Base-by-base conservation (phyloP, 1,140 invertebrate genomes). In the Coelopa frigida region DNA sequence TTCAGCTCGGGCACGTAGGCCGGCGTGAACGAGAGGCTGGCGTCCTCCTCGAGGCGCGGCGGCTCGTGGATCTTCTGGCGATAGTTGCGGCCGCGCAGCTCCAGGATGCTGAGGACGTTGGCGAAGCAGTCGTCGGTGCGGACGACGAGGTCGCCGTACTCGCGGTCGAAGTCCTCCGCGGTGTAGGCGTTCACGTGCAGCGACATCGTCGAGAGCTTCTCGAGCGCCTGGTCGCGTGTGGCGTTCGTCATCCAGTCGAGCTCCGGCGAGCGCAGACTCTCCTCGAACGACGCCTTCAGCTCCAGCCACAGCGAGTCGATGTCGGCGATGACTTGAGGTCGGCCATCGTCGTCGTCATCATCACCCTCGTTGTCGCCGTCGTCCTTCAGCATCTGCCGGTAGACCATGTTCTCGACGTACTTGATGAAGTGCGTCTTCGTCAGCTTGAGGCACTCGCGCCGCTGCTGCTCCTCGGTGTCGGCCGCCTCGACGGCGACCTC, bases 1-100 rank as follows among this genome's bases (percentile, higher is more conserved):
- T 98, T 98, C 59, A 91, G 91, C 2, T 92, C 94, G 1, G 94
- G 89, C 1, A 89, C 91, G 70, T 99, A 99, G 87, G 96, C 94
- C 18, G 84, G 82, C 75, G 83, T 89, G 54, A 80, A 81, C 2
- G 84, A 89, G 63, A 85, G 84, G 60, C 92, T 91, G 0, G 93
- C 87, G 2, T 83, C 80, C 59, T 89, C 79, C 50, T 86, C 80
- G 1, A 94, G 72, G 60, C 86, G 91, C 52, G 84, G 82, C 5
- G 94, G 69, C 62, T 88, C 89, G 53, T 85, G 84, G 48, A 75
- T 79, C 4, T 94, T 69, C 38, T 79, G 80, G 0, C 76, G 79
- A 24, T 83, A 48, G 45, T 79, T 78, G 60, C 81, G 89, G 43
- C 80, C 78, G 49, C 83, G 85, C 10, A 86, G 79, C 3, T 83